phyloP scores from a whole-genome alignment of 2,113 vertebrate genomes.

The Aythya baeri region DNA sequence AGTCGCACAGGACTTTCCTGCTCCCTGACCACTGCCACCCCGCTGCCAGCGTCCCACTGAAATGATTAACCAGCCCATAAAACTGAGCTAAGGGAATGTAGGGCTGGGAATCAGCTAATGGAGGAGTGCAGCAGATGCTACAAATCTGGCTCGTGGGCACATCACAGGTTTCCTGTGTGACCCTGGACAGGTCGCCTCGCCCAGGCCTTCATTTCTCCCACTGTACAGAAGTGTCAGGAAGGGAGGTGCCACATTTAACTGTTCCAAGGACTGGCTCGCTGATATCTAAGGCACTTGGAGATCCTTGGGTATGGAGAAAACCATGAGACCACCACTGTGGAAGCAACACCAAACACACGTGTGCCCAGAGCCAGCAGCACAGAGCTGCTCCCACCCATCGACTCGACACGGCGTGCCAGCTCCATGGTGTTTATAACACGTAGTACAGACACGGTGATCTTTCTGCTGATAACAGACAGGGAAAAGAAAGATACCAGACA shows the following conservation, averaged over 20 bases:
- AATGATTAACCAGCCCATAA: neutral
- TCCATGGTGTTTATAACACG: conserved; percentile 36
- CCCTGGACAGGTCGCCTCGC: neutral
- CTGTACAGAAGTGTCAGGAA: neutral
- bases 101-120: neutral
- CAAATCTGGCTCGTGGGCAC: neutral
- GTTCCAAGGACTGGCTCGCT: neutral
- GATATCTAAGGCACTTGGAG: neutral
- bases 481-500: conserved; percentile 22
- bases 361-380: neutral
- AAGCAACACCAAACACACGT: neutral
- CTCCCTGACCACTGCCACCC: neutral
- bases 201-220: neutral
- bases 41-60: neutral
- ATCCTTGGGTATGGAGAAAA: neutral
- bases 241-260: neutral
- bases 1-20: neutral
- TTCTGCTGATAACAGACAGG: conserved; percentile 41
- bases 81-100: fast-evolving
- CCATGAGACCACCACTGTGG: neutral
- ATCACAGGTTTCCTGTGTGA: neutral
- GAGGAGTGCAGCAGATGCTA: neutral
- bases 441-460: conserved; percentile 50
- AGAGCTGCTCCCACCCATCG: neutral
- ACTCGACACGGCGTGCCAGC: neutral